These are phyloP conservation scores for Bugula neritina DNA, from an alignment of 2,888 invertebrate species.

Conservation along the genomic window DNA sequence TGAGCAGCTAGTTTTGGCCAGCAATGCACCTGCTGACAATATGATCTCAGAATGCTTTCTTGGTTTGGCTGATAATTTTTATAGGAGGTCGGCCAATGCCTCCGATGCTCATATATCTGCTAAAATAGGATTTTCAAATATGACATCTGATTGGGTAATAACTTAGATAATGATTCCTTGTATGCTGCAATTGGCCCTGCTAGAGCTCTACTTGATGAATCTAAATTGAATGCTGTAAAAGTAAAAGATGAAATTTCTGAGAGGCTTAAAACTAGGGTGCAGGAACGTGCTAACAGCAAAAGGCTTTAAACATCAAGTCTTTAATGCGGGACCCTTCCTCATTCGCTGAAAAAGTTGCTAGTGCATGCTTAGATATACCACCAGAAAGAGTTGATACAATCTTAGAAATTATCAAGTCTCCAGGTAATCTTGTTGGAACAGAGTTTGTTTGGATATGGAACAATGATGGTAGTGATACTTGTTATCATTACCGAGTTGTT, in stretches of 20 bases:
- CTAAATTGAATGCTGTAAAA: background rate
- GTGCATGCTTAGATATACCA: background rate
- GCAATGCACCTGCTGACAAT: background rate
- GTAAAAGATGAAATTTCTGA: background rate
- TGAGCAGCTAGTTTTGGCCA: background rate
- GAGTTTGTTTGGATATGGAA: background rate
- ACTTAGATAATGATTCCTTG: background rate
- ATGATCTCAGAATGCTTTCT: background rate
- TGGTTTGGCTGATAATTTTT: background rate
- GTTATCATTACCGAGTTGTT: no score
- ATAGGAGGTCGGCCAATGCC: background rate
- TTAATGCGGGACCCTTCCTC: background rate
- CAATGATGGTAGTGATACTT: background rate
- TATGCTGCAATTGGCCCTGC: background rate
- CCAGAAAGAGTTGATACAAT: background rate
- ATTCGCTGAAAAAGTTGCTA: background rate
- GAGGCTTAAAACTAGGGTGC: background rate
- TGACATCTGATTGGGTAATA: background rate
- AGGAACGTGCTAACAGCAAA: background rate
- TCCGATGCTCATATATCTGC: background rate
- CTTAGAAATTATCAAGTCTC: background rate
- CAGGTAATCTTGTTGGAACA: background rate
- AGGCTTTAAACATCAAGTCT: background rate
- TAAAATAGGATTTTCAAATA: background rate
- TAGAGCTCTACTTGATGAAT: background rate